These are phyloP conservation scores for Phaedon cochleariae DNA, from an alignment of 2,888 invertebrate genomes.

Conservation along the genomic window DNA sequence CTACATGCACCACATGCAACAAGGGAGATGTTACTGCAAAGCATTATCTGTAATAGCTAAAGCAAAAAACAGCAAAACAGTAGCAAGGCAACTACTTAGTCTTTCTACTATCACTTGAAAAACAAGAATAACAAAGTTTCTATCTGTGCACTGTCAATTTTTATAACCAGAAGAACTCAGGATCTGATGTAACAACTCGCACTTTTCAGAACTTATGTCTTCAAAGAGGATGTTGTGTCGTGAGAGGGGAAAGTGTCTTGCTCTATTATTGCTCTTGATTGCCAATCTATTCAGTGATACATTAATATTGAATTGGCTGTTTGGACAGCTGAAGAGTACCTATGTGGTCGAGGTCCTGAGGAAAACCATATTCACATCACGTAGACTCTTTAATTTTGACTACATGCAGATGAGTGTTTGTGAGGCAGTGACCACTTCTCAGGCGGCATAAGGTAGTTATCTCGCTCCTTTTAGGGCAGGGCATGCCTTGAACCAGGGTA, in stretches of 20 bases:
- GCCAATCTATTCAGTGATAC: background rate
- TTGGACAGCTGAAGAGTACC: constrained; percentile 1
- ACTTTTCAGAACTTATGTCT: background rate
- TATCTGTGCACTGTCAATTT: no score
- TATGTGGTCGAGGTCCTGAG: background rate
- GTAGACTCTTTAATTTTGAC: background rate
- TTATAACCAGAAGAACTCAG: background rate
- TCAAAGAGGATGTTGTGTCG: background rate
- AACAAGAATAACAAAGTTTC: no score
- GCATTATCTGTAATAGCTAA: background rate
- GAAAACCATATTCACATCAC: background rate
- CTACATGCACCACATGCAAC: no score
- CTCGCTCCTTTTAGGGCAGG: background rate
- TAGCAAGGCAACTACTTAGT: background rate
- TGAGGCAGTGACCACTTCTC: constrained; percentile 5
- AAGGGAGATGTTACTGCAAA: background rate
- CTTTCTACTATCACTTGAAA: background rate
- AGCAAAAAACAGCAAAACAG: background rate
- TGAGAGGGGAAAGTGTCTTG: background rate
- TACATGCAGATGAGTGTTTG: background rate
- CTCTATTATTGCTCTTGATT: background rate
- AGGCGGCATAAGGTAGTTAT: background rate
- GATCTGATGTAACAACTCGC: background rate
- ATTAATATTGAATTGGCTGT: background rate
- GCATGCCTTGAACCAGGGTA: background rate